Base-by-base conservation (phyloP, 2,888 invertebrate species). In the Agrotis clavis region DNA sequence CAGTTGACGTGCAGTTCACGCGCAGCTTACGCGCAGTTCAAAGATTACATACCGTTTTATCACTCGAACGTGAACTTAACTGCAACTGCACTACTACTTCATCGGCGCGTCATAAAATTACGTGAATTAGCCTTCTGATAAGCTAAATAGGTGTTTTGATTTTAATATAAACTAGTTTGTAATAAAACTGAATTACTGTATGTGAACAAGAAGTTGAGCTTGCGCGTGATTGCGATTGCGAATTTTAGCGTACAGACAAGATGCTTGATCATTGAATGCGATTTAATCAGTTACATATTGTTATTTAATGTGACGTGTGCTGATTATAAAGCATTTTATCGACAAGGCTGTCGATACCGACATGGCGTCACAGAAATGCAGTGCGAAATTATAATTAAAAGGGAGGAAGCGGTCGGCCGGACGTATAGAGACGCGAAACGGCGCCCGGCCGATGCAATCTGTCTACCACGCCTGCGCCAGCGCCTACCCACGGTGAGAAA, bases 361-460 rank as follows among this genome's bases (percentile, higher is more conserved):
- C 75, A 74, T 84, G 82, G 82, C 84, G 84, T 88, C 86, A 87
- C 81, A 88, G 88, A 85, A 91, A 90, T 90, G 91, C 91, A 91
- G 89, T 85, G 91, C 91, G 83, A 94, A 93, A 93, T 92, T 90
- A 92, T 94, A 94, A 95, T 94, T 93, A 93, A 85, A 92, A 94
- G 92, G 91, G 93, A 95, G 94, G 95, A 95, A 95, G 93, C 91
- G 91, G 79, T 69, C 77, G 87, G 89, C 94, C 95, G 94, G 95
- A 95, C 93, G 90, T 86, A 72, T 57, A 82, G 84, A 87, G 92
- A 90, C 88, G 91, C 91, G 86, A 91, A 92, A 90, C 90, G 90
- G 92, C 94, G 94, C 92, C 93, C 87, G 88, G 81, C 81, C 92
- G 94, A 94, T 95, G 92, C 92, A 92, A 95, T 95, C 94, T 92